These are phyloP conservation scores for Eurystomus gularis DNA, from an alignment of 2,113 vertebrate genomes.

Conservation along the genomic window DNA sequence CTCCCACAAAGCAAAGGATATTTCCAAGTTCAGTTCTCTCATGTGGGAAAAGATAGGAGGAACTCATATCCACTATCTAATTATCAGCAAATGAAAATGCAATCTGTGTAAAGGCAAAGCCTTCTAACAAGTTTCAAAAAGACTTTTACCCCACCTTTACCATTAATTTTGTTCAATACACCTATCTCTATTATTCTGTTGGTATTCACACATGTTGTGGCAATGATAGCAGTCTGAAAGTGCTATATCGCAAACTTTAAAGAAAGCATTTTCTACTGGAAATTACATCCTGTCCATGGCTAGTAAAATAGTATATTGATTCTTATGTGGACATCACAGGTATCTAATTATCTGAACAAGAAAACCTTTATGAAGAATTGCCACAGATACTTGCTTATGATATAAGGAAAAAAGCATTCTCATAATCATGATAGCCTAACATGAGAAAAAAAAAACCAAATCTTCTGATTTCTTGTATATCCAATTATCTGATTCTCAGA, in stretches of 20 bases:
- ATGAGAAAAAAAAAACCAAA: no score
- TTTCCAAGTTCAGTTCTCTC: not conserved
- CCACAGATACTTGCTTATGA: not conserved
- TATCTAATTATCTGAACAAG: not conserved
- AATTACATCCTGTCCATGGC: not conserved
- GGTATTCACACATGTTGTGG: no score
- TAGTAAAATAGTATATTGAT: not conserved
- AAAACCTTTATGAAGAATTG: not conserved
- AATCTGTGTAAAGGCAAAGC: not conserved
- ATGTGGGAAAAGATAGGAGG: not conserved
- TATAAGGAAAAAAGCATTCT: not conserved
- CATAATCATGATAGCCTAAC: not conserved
- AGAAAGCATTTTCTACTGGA: not conserved
- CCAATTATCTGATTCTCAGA: not conserved
- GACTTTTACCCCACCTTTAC: not conserved
- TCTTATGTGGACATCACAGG: not conserved
- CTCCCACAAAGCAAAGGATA: not conserved
- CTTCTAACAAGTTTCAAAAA: not conserved
- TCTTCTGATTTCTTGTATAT: not conserved
- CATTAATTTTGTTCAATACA: not conserved
- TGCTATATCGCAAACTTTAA: not conserved
- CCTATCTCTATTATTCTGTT: not conserved
- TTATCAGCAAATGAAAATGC: not conserved
- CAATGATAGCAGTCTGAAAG: not conserved
- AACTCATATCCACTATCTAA: not conserved